Conservation (phyloP, 2,888 invertebrate genomes). For the Pandemis heparana region DNA sequence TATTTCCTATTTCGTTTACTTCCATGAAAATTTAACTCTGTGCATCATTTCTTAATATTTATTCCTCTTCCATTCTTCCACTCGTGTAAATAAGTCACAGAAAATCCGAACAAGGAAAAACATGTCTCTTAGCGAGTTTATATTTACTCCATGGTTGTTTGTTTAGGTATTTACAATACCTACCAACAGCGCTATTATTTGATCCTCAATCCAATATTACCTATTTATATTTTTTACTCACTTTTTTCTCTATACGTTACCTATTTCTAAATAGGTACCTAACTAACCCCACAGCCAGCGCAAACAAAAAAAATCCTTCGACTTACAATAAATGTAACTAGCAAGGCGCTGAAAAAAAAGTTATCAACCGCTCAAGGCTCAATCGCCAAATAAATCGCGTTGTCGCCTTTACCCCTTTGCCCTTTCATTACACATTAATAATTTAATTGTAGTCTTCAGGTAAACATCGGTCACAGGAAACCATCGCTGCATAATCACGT, state of each 20-base stretch:
- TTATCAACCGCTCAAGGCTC: too few relatives aligned
- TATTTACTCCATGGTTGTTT: neutral
- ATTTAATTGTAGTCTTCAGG: neutral
- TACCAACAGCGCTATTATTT: neutral
- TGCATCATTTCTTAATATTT: neutral
- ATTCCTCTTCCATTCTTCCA: neutral
- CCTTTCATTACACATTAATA: neutral
- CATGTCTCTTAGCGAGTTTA: neutral
- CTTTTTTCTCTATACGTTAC: too few relatives aligned
- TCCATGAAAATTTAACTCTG: too few relatives aligned
- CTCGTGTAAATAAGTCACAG: neutral
- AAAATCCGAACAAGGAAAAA: neutral
- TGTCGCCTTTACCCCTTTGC: neutral
- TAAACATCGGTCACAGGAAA: conserved; percentile 21
- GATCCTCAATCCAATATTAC: too few relatives aligned
- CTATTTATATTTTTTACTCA: too few relatives aligned
- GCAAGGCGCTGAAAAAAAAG: too few relatives aligned
- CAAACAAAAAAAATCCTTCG: too few relatives aligned
- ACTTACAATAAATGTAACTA: too few relatives aligned
- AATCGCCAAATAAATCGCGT: neutral
- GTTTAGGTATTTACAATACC: neutral
- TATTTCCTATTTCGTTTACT: too few relatives aligned
- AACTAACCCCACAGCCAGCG: too few relatives aligned
- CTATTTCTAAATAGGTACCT: too few relatives aligned
- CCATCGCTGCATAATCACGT: conserved; percentile 58